Percentiles rank a stretch among this genome's conserved stretches.
phyloP scores from a whole-genome alignment of 2,797 vertebrate species.

The Cygnus olor region DNA sequence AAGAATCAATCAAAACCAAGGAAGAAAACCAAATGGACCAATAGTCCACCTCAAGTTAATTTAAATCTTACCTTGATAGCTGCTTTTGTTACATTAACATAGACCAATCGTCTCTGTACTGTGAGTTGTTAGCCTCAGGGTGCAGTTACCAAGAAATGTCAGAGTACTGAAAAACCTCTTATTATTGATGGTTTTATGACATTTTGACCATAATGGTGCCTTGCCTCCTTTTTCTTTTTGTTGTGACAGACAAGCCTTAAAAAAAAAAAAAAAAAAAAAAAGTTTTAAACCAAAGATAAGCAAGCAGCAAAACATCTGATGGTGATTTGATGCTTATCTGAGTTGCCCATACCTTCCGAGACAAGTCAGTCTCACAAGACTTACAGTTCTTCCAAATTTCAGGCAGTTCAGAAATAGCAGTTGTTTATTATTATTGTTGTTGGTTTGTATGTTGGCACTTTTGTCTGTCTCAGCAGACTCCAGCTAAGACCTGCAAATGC shows the following conservation, averaged over 20 bases:
- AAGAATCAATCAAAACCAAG: background rate
- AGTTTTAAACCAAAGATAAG: slow-evolving; percentile 15
- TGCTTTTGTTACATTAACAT: background rate
- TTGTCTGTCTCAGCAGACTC: background rate
- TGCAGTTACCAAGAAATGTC: background rate
- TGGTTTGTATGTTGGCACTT: background rate
- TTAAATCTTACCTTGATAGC: background rate
- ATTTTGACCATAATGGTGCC: background rate
- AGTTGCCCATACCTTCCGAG: background rate
- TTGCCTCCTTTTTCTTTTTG: slow-evolving; percentile 1
- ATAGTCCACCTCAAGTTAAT: too few species aligned
- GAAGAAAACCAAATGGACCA: background rate
- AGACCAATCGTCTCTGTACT: background rate
- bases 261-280: background rate
- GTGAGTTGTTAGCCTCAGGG: background rate
- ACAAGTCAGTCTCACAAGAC: background rate
- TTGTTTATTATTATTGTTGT: too few species aligned
- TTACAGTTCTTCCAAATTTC: background rate
- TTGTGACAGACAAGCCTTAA: background rate
- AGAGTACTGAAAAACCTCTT: background rate
- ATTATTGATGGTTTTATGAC: background rate
- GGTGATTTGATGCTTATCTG: slow-evolving; percentile 34
- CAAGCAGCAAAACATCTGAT: slow-evolving; percentile 11
- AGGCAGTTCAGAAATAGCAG: background rate
- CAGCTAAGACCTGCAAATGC: background rate